Percentiles rank a stretch among this genome's conserved stretches.
These are phyloP conservation scores for Corythucha ciliata DNA, from an alignment of 2,888 invertebrate species.

Conservation along the genomic window DNA sequence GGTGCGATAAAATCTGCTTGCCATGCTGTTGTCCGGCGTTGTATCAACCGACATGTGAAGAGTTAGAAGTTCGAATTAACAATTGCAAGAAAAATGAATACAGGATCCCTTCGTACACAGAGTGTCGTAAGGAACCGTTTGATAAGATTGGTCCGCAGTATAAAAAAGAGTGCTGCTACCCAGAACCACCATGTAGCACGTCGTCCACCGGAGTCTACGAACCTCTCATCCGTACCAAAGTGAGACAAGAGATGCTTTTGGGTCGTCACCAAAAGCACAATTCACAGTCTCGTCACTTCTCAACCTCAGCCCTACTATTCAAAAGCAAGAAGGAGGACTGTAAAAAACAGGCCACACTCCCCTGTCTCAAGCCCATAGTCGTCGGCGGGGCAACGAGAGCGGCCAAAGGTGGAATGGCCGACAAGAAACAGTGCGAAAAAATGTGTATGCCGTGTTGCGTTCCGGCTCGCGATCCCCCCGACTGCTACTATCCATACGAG, in stretches of 20 bases:
- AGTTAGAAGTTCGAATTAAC: constrained; percentile 10
- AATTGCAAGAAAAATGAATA: constrained; percentile 19
- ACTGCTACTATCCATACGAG: constrained; percentile 25
- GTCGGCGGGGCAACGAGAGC: background rate
- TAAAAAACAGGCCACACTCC: too few species aligned
- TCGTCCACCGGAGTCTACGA: constrained; percentile 1
- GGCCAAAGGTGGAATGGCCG: background rate
- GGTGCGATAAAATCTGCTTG: constrained; percentile 23
- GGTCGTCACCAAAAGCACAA: constrained; percentile 5
- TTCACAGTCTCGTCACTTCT: constrained; percentile 5
- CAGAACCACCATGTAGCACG: constrained; percentile 6
- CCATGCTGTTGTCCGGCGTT: constrained; percentile 21
- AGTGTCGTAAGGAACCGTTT: constrained; percentile 19
- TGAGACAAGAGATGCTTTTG: constrained; percentile 18
- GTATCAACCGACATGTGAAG: constrained; percentile 10
- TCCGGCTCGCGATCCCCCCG: constrained; percentile 27
- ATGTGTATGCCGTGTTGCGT: constrained; percentile 29
- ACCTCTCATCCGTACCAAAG: constrained; percentile 17
- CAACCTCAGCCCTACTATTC: constrained; percentile 2
- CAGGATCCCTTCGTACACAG: constrained; percentile 20
- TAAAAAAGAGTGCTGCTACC: constrained; percentile 19
- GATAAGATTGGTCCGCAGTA: constrained; percentile 1
- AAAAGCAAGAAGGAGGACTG: too few species aligned
- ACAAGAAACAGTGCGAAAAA: constrained; percentile 21
- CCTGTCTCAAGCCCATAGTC: constrained; percentile 13